Percentiles rank a stretch among this genome's conserved stretches.
phyloP scores from a whole-genome alignment of 2,113 vertebrate genomes.

The Emydura subglobosa region DNA sequence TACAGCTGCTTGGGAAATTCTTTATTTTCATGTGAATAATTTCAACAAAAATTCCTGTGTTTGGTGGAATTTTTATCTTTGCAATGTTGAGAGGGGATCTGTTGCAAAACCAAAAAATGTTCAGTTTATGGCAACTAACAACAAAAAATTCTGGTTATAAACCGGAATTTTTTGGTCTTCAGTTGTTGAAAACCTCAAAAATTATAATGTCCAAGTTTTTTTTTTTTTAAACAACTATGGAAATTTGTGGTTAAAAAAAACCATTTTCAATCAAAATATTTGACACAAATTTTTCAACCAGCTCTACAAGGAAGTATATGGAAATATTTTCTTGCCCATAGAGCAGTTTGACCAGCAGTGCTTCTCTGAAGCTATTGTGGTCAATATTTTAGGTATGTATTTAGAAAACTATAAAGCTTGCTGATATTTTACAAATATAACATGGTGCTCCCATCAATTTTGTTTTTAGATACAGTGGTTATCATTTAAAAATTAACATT shows the following conservation, averaged over 20 bases:
- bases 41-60: not conserved
- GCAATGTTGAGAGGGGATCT: not conserved
- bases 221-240: not conserved
- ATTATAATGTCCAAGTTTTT: not conserved
- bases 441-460: not conserved
- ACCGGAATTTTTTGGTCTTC: too few relatives aligned
- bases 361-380: not conserved
- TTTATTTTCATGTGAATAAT: not conserved
- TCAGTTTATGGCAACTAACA: not conserved
- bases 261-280: not conserved
- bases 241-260: not conserved
- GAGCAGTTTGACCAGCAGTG: not conserved
- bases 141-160: not conserved
- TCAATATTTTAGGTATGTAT: constrained; percentile 25
- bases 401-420: not conserved
- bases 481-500: constrained; percentile 13
- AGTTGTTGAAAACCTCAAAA: not conserved
- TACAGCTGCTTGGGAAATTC: not conserved
- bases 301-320: not conserved
- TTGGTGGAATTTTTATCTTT: not conserved
- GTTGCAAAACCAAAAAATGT: not conserved
- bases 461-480: constrained; percentile 5
- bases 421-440: not conserved
- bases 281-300: not conserved
- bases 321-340: rapidly evolving